Conservation (phyloP, 1,140 invertebrate genomes). For the Eufriesea mexicana region DNA sequence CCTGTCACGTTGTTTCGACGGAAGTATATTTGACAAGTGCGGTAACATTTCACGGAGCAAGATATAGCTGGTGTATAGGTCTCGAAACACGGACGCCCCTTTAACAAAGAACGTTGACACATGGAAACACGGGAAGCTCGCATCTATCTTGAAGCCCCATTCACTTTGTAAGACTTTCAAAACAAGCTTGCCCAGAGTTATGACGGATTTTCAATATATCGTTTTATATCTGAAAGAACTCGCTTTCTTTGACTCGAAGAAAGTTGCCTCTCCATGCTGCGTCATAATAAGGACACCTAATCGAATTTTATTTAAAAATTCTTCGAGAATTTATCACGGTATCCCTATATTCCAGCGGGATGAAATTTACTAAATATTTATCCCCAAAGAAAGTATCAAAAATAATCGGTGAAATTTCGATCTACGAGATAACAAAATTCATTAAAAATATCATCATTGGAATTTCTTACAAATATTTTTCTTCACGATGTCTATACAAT, state of each 20-base stretch:
- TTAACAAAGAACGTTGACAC: not conserved
- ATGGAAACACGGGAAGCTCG: not conserved
- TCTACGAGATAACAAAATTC: too few species aligned
- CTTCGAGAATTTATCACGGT: not conserved
- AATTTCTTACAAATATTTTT: too few species aligned
- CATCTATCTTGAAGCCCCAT: not conserved
- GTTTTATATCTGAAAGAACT: not conserved
- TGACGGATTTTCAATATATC: conserved; percentile 3
- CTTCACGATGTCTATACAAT: too few species aligned
- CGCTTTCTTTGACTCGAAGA: not conserved
- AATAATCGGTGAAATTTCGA: too few species aligned
- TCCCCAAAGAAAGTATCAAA: too few species aligned
- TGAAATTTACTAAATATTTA: too few species aligned
- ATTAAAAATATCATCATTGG: too few species aligned
- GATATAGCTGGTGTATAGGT: not conserved
- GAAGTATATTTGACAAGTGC: not conserved
- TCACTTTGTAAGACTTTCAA: not conserved
- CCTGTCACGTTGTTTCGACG: not conserved
- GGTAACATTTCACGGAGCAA: not conserved
- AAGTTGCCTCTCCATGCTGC: not conserved
- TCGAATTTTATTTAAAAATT: not conserved
- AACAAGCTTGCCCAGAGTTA: not conserved
- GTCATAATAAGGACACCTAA: not conserved
- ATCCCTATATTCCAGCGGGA: too few species aligned
- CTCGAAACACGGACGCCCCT: not conserved